These are phyloP conservation scores for Tetragonisca angustula DNA, from an alignment of 2,888 invertebrate genomes.

Conservation along the genomic window DNA sequence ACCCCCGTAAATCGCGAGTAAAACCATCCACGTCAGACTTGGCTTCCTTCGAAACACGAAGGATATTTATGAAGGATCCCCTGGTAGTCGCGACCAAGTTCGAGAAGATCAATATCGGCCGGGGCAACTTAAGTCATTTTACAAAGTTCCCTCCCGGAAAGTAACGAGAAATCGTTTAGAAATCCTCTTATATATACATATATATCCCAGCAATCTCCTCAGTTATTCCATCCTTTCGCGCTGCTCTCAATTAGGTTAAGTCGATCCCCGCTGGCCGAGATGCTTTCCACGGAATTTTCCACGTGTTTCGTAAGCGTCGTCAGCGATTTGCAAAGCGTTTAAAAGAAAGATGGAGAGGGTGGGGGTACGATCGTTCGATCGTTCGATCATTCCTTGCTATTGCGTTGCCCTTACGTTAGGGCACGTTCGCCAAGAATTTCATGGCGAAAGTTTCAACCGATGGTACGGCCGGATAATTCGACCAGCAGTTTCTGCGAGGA, in stretches of 20 bases:
- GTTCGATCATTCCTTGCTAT: neutral
- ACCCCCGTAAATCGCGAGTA: neutral
- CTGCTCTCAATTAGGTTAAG: slow-evolving; percentile 39
- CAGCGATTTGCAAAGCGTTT: slow-evolving; percentile 4
- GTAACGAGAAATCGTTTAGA: slow-evolving; percentile 19
- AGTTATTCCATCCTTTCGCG: slow-evolving; percentile 15
- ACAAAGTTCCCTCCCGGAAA: neutral
- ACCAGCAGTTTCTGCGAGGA: slow-evolving; percentile 55
- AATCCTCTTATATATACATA: slow-evolving; percentile 2
- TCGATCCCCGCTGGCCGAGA: neutral
- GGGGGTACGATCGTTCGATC: neutral
- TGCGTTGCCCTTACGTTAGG: neutral
- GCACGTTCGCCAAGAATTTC: slow-evolving; percentile 1
- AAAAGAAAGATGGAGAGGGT: neutral
- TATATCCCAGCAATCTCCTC: slow-evolving; percentile 10
- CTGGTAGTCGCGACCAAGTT: neutral
- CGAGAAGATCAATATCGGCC: neutral
- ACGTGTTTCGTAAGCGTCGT: neutral
- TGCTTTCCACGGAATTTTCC: neutral
- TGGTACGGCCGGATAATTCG: slow-evolving; percentile 64
- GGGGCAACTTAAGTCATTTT: neutral
- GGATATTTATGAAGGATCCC: neutral
- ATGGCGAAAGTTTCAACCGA: slow-evolving; percentile 39
- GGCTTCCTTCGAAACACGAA: neutral
- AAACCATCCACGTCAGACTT: neutral